Evolutionary conservation across 2,113 vertebrate species (phyloP).

Genomic region (Melierax canorus): DNA sequence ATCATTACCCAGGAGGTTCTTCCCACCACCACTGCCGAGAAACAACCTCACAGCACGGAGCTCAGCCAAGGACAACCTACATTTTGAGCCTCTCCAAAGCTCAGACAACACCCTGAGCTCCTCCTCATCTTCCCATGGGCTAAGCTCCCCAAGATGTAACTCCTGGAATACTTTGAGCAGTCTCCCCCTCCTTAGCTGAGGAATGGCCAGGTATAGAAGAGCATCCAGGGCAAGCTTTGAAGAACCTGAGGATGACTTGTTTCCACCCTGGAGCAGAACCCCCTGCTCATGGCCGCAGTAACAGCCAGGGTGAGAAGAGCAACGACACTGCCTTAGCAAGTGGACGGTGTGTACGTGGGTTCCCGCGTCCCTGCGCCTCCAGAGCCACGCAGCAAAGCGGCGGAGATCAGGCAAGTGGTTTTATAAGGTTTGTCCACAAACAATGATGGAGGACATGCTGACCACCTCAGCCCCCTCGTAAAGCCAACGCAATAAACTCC

Average conservation of each 20-base stretch:
- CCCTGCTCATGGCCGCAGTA: fast-evolving
- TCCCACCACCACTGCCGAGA: not conserved
- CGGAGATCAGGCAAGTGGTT: not conserved
- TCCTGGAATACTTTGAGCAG: not conserved
- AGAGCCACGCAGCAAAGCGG: not conserved
- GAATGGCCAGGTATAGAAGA: not conserved
- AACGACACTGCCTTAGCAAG: not conserved
- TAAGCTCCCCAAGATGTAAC: fast-evolving
- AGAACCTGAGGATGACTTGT: not conserved
- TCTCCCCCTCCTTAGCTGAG: not conserved
- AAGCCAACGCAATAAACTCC: fast-evolving
- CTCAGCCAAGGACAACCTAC: not conserved
- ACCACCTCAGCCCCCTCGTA: fast-evolving
- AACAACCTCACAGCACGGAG: not conserved
- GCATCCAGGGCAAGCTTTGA: not conserved
- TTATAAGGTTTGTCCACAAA: not conserved
- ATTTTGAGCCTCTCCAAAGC: not conserved
- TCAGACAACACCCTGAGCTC: not conserved
- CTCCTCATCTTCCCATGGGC: fast-evolving
- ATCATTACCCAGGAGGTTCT: not conserved
- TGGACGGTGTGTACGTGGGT: fast-evolving
- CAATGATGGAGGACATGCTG: not conserved
- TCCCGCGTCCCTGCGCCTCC: not conserved
- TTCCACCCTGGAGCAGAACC: not conserved
- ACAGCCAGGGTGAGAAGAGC: not conserved